Conservation (phyloP, 2,888 invertebrate genomes). For the Trachelus stipa region DNA sequence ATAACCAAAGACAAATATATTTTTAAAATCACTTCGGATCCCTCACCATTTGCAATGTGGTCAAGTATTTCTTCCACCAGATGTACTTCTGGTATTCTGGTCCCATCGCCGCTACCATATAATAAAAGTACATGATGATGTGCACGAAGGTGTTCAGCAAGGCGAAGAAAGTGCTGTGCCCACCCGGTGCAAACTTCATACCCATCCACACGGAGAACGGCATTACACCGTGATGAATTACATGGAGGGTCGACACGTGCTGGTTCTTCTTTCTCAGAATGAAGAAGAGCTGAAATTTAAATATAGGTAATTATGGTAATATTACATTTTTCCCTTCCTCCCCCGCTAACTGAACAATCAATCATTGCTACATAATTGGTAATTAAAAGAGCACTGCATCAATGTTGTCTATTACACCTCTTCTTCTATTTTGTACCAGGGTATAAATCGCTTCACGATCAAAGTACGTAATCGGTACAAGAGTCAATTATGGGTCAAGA, state of each 20-base stretch:
- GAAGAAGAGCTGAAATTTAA: slow-evolving; percentile 79
- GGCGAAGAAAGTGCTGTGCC: slow-evolving; percentile 97
- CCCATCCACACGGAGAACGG: slow-evolving; percentile 96
- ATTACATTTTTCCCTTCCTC: neutral
- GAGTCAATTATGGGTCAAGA: neutral
- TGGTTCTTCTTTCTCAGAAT: slow-evolving; percentile 93
- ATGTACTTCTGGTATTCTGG: slow-evolving; percentile 92
- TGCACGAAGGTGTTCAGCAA: slow-evolving; percentile 95
- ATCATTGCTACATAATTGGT: neutral
- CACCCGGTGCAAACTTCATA: slow-evolving; percentile 94
- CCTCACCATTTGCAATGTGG: slow-evolving; percentile 92
- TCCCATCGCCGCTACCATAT: slow-evolving; percentile 95
- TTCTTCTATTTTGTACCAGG: neutral
- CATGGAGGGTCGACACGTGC: slow-evolving; percentile 94
- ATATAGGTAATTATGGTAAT: neutral
- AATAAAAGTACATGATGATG: slow-evolving; percentile 97
- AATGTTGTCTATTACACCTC: neutral
- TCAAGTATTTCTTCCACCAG: slow-evolving; percentile 98
- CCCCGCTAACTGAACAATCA: neutral
- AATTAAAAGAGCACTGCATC: neutral
- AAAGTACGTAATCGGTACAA: neutral
- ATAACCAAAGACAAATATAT: neutral
- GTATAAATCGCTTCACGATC: neutral
- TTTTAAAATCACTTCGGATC: neutral
- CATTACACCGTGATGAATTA: slow-evolving; percentile 97